These are phyloP conservation scores for Spisula subtruncata DNA, from an alignment of 2,888 invertebrate species.

Conservation along the genomic window DNA sequence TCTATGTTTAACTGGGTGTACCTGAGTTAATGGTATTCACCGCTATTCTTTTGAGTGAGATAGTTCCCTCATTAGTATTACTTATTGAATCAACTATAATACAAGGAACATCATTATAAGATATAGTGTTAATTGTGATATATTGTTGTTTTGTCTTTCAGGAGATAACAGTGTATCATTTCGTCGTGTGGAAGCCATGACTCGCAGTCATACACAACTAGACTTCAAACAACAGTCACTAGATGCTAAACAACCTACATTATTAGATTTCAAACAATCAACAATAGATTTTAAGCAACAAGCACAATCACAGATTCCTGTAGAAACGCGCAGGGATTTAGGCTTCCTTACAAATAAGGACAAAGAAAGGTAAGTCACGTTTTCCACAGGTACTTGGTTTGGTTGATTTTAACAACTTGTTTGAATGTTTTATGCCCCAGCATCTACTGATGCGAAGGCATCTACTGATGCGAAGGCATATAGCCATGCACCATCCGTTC, in stretches of 20 bases:
- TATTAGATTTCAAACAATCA: constrained; percentile 34
- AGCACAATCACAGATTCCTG: constrained; percentile 28
- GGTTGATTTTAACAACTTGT: no score
- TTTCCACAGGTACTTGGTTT: neutral
- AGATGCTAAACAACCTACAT: neutral
- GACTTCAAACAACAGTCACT: constrained; percentile 37
- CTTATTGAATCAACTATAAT: no score
- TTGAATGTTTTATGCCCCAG: no score
- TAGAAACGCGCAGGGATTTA: constrained; percentile 61
- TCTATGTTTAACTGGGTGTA: no score
- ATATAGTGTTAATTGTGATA: no score
- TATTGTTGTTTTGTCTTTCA: constrained; percentile 9
- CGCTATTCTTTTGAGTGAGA: no score
- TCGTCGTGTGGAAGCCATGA: constrained; percentile 74
- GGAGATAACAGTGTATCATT: constrained; percentile 73
- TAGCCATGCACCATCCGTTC: no score
- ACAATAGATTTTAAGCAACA: constrained; percentile 32
- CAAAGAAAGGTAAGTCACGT: constrained; percentile 45
- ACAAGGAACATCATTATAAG: no score
- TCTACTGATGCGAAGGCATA: no score
- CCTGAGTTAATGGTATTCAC: no score
- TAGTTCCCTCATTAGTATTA: no score
- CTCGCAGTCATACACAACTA: constrained; percentile 73
- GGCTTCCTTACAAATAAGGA: constrained; percentile 41
- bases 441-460: no score